Evolutionary conservation across 2,797 vertebrate genomes (phyloP).

Genomic region (Tokudaia tokunoshimensis): DNA sequence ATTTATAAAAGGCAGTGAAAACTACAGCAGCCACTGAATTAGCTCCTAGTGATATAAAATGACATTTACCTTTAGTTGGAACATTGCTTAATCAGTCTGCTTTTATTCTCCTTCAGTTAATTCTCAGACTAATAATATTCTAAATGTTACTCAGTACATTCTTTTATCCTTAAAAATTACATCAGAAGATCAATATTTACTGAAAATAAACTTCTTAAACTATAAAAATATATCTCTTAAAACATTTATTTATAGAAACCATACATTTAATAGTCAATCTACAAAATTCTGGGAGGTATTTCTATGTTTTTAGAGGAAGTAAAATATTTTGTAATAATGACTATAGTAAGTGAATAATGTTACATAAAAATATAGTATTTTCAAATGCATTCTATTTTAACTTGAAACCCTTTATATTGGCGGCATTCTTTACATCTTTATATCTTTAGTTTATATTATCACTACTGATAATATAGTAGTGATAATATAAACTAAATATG

Average conservation of each 20-base stretch:
- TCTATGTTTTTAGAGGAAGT: slow-evolving; percentile 21
- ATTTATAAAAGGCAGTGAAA: neutral
- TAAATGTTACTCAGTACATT: neutral
- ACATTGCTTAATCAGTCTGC: neutral
- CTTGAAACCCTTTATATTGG: neutral
- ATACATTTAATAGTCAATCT: neutral
- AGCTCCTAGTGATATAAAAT: neutral
- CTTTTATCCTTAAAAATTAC: neutral
- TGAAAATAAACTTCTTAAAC: neutral
- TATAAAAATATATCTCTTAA: neutral
- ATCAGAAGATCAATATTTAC: neutral
- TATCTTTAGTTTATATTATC: too few species aligned
- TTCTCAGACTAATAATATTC: neutral
- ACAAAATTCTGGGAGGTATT: neutral
- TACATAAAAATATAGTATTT: slow-evolving; percentile 47
- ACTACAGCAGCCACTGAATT: neutral
- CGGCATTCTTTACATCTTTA: neutral
- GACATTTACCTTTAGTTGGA: neutral
- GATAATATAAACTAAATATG: neutral
- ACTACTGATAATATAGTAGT: neutral
- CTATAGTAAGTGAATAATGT: neutral
- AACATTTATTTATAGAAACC: neutral
- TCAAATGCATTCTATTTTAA: slow-evolving; percentile 23
- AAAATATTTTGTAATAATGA: slow-evolving; percentile 30
- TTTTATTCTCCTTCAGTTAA: neutral